Evolutionary conservation across 2,797 vertebrate genomes (phyloP).

Genomic region (Melanotaenia maccullochi): DNA sequence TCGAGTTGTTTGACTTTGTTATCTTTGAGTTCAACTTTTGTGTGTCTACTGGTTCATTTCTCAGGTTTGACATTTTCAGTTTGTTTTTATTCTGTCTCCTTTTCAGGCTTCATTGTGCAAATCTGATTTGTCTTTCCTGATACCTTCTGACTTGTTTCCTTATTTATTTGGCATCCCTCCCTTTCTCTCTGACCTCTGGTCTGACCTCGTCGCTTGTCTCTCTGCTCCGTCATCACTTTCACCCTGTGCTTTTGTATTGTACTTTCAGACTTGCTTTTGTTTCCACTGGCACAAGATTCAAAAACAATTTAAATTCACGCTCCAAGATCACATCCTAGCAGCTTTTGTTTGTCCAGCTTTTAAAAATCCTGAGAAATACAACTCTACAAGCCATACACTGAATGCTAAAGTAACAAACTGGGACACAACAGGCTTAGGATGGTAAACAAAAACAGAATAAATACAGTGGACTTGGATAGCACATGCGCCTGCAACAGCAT

Average conservation of each 20-base stretch:
- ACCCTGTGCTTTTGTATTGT: conserved; percentile 1
- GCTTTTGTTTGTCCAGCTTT: background rate
- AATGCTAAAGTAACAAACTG: background rate
- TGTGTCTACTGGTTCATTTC: background rate
- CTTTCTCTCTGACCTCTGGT: conserved; percentile 25
- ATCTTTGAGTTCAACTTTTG: conserved; percentile 27
- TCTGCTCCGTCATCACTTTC: conserved; percentile 28
- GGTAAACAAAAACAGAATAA: conserved; percentile 20
- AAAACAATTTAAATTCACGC: conserved; percentile 7
- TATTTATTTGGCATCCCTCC: conserved; percentile 7
- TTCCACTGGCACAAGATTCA: conserved; percentile 33
- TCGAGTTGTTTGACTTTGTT: background rate
- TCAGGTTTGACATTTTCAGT: conserved; percentile 3
- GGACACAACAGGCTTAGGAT: conserved; percentile 20
- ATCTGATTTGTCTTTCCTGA: conserved; percentile 19
- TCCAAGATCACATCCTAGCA: conserved; percentile 20
- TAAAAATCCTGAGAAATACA: background rate
- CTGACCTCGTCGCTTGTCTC: conserved; percentile 22
- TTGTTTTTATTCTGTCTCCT: conserved; percentile 1
- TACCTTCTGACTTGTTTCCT: conserved; percentile 43
- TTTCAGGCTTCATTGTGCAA: conserved; percentile 4
- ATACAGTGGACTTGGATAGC: conserved; percentile 14
- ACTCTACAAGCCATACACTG: background rate
- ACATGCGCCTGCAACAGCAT: conserved; percentile 19
- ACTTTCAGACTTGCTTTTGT: conserved; percentile 30